These are phyloP conservation scores for Philhelius pedissequus DNA, from an alignment of 2,888 invertebrate species.

Conservation along the genomic window DNA sequence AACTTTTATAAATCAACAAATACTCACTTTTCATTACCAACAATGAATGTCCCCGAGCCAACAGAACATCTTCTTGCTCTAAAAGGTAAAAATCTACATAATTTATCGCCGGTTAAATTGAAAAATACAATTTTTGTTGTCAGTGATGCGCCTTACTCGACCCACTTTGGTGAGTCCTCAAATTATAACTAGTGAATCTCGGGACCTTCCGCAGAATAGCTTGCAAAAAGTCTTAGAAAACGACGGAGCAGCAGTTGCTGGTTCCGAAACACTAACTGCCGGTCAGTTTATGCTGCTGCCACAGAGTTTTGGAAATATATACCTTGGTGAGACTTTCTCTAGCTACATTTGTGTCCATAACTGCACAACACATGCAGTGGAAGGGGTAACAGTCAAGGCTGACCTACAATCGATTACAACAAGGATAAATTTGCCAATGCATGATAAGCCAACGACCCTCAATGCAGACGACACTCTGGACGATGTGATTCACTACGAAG, in stretches of 20 bases:
- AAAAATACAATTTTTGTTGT: not conserved
- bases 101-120: not conserved
- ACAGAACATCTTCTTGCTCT: conserved; percentile 77
- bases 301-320: conserved; percentile 98
- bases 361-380: conserved; percentile 89
- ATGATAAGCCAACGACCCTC: conserved; percentile 83
- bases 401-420: conserved; percentile 96
- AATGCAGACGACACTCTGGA: conserved; percentile 92
- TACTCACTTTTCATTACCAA: not conserved
- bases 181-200: conserved; percentile 90
- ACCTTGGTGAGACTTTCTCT: conserved; percentile 98
- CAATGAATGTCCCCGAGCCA: conserved; percentile 75
- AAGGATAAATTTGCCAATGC: conserved; percentile 88
- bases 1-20: not conserved
- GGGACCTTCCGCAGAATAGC: conserved; percentile 90
- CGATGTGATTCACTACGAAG: conserved; percentile 98
- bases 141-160: conserved; percentile 96
- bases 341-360: conserved; percentile 98
- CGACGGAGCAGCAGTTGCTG: conserved; percentile 90
- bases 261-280: conserved; percentile 85
- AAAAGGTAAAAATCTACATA: conserved; percentile 72
- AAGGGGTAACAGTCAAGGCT: conserved; percentile 82
- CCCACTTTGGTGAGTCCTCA: conserved; percentile 91
- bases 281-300: conserved; percentile 96
- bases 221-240: conserved; percentile 88